Base-by-base conservation (phyloP, 2,113 vertebrate species). In the Machaerirhynchus nigripectus region DNA sequence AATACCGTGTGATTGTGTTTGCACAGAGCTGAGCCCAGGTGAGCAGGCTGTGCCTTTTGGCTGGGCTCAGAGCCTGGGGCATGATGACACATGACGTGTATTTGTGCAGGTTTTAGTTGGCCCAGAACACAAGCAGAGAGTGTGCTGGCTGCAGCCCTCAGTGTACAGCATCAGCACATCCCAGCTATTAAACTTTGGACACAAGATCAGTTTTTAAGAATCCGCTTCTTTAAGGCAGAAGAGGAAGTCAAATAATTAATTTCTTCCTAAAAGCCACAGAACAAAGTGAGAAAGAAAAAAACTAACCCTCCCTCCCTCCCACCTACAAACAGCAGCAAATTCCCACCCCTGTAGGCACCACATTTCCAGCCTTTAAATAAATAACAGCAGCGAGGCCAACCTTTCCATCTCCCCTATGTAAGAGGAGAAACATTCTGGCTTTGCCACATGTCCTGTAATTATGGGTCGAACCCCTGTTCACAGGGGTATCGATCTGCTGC, bases 401-500 rank as follows among this genome's bases (percentile, higher is more conserved):
- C 77, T 93, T 90, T 95, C 87, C n/a, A 46, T 94, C 68, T 96
- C 87, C 64, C 33, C 52, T 17, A 8, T 89, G 90, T 92, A 95
- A 78, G 33, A 77, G 31, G 27, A 60, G 89, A 77, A 65, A 47
- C 67, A 84, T 71, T 86, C 93, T 70, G 63, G 89, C 76, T 89
- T 84, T 86, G 70, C 90, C 93, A 71, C 69, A 49, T 87, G 91
- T 87, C 92, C 95, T 94, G 94, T 97, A 97, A 97, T 84, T 96
- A 95, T 30, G 95, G 97, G 96, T 95, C 95, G 81, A 97, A 98
- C 97, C 96, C 93, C 90, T 92, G 88, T 76, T 92, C 95, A 86
- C 35, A 37, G 95, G 97, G 96, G 73, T 92, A 98, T 97, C 89
- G 91, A 97, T 97, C 91, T 96, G 95, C 97, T 97, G 91, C 91